Percentiles rank a stretch among this genome's conserved stretches.
These are phyloP conservation scores for Rotaria sp. DNA, from an alignment of 2,888 invertebrate species.

Conservation along the genomic window DNA sequence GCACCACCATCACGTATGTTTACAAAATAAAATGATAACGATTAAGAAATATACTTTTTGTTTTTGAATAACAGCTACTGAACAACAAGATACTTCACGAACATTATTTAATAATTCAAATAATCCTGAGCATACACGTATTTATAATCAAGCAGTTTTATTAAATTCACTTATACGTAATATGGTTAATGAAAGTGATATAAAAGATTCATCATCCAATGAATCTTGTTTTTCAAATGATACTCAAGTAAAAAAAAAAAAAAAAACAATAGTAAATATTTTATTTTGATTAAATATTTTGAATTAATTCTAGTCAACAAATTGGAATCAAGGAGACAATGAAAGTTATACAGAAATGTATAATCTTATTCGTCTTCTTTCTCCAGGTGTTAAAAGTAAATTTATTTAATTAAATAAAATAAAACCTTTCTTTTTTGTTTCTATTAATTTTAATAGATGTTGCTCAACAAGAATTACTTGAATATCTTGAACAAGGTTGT, in stretches of 20 bases:
- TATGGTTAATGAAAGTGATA: background rate
- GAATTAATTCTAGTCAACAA: background rate
- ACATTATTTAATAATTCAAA: background rate
- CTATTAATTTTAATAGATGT: background rate
- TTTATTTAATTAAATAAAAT: background rate
- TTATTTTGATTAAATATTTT: background rate
- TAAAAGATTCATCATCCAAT: background rate
- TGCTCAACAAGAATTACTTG: background rate
- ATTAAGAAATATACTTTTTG: background rate
- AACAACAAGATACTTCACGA: background rate
- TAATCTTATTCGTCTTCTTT: conserved; percentile 5
- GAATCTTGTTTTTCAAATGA: background rate
- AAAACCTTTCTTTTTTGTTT: background rate
- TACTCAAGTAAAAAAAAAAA: background rate
- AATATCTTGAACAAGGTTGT: conserved; percentile 2
- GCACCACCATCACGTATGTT: conserved; percentile 2
- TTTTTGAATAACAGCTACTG: background rate
- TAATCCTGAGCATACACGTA: background rate
- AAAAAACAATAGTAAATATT: background rate
- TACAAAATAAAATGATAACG: background rate
- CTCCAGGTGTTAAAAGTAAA: background rate
- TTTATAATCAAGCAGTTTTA: background rate
- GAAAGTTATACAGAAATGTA: conserved; percentile 7
- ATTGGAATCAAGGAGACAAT: background rate
- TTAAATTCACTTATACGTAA: background rate